phyloP scores from a whole-genome alignment of 2,797 vertebrate species.

The Channa striata region DNA sequence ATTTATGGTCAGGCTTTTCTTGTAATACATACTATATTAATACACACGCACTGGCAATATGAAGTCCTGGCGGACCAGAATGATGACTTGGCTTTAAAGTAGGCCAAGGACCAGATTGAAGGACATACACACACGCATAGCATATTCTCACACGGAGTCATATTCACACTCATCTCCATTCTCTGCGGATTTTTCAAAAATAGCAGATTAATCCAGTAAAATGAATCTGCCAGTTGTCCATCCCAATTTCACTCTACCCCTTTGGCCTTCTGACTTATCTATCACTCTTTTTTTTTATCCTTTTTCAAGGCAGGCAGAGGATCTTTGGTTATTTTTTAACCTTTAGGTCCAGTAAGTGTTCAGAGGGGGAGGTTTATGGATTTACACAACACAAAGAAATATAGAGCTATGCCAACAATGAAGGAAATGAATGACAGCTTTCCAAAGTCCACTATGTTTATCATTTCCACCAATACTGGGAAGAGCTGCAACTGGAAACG shows the following conservation, averaged over 20 bases:
- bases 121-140: constrained; percentile 46
- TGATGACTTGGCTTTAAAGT: constrained; percentile 80
- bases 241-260: constrained; percentile 38
- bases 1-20: constrained; percentile 65
- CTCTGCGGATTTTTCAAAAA: constrained; percentile 76
- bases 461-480: constrained; percentile 44
- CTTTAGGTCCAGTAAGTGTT: constrained; percentile 41
- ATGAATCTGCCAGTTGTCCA: constrained; percentile 65
- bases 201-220: constrained; percentile 79
- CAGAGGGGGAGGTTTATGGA: constrained; percentile 36
- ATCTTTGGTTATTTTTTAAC: constrained; percentile 58
- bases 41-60: constrained; percentile 51
- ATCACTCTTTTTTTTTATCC: constrained; percentile 32
- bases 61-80: constrained; percentile 56
- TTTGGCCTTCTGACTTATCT: constrained; percentile 42
- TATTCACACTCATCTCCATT: constrained; percentile 69
- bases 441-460: constrained; percentile 37
- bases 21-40: constrained; percentile 60
- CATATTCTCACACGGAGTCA: constrained; percentile 53
- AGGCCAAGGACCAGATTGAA: constrained; percentile 80
- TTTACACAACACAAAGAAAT: constrained; percentile 38
- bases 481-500: constrained; percentile 24
- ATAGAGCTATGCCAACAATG: constrained; percentile 10
- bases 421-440: constrained; percentile 42
- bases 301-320: constrained; percentile 20